Conservation (phyloP, 2,888 invertebrate species). For the Euplexia lucipara region DNA sequence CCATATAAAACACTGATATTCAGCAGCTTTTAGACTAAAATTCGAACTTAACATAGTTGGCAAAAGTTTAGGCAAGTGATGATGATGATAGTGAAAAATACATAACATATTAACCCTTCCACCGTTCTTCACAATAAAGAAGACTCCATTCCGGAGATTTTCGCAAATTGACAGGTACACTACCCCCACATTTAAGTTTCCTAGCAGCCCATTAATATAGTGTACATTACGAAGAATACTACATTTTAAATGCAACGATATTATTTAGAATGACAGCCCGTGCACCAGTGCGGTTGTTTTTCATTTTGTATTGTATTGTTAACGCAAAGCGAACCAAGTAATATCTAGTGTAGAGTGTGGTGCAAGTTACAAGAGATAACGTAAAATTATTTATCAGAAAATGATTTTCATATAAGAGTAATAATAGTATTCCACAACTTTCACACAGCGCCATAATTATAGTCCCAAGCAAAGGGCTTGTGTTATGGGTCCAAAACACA, state of each 20-base stretch:
- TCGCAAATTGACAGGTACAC: neutral
- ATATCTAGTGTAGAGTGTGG: conserved; percentile 41
- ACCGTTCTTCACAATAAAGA: neutral
- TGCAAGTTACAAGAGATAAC: conserved; percentile 37
- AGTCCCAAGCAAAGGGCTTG: no score
- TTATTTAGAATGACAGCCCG: conserved; percentile 42
- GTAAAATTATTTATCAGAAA: no score
- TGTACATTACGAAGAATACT: conserved; percentile 21
- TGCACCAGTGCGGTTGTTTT: conserved; percentile 61
- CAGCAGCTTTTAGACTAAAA: no score
- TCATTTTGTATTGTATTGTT: conserved; percentile 69
- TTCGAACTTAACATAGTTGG: no score
- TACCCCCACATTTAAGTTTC: neutral
- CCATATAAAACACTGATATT: no score
- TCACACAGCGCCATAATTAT: no score
- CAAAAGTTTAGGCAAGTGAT: no score
- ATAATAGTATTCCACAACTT: no score
- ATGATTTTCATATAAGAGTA: no score
- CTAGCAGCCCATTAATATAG: conserved; percentile 14
- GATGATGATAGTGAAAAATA: no score
- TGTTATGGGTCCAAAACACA: no score
- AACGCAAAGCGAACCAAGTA: conserved; percentile 59
- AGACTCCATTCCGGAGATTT: neutral
- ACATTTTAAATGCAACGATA: conserved; percentile 40
- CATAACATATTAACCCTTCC: neutral